phyloP scores from a whole-genome alignment of 2,797 vertebrate genomes.

The Ibycter americanus region DNA sequence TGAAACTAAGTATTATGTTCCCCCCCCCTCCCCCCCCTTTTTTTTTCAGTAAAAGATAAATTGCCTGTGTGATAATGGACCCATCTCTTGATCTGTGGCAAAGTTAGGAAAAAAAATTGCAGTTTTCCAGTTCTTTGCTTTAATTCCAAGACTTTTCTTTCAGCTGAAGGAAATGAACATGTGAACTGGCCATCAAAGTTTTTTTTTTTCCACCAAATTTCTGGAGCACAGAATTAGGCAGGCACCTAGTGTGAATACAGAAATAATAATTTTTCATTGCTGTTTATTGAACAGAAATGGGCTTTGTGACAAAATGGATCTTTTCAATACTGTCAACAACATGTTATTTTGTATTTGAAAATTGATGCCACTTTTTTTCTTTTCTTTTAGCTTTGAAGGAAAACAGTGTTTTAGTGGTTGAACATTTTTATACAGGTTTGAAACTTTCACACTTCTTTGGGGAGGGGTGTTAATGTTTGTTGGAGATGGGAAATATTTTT shows the following conservation, averaged over 20 bases:
- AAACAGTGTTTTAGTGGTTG: background rate
- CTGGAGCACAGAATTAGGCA: background rate
- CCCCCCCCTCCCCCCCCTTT: fast-evolving
- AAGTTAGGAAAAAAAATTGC: background rate
- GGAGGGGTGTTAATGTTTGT: background rate
- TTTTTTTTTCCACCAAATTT: background rate
- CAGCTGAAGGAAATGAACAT: background rate
- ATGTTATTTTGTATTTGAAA: background rate
- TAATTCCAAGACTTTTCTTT: background rate
- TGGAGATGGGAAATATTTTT: background rate
- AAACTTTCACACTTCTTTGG: background rate
- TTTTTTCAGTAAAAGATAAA: background rate
- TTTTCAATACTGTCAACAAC: background rate
- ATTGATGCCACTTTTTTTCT: background rate
- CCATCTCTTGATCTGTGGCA: background rate
- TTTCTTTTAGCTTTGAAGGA: background rate
- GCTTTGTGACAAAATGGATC: background rate
- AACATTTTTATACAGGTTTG: background rate
- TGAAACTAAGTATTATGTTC: background rate
- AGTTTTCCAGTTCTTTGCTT: background rate
- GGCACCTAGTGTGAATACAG: background rate
- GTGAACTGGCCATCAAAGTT: background rate
- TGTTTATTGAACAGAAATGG: background rate
- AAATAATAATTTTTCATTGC: background rate
- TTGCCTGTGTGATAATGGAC: background rate